Evolutionary conservation across 1,140 invertebrate genomes (phyloP).

Genomic region (Heliconius congener): DNA sequence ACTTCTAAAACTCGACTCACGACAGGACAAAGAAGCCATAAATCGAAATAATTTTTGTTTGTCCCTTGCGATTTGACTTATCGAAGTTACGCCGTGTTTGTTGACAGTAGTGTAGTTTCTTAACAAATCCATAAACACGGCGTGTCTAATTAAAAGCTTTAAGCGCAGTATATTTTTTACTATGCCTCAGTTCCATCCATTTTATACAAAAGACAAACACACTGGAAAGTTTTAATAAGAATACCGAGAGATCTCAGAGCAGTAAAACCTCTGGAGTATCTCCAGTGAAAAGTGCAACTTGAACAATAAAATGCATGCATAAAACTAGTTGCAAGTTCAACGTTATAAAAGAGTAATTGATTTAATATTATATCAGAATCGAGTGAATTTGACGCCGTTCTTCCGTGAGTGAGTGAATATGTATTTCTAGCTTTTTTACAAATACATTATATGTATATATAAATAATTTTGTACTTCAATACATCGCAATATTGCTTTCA

Average conservation of each 20-base stretch:
- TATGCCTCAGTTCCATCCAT: neutral
- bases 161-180: neutral
- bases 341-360: conserved; percentile 3
- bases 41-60: conserved; percentile 14
- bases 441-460: no score
- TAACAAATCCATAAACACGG: neutral
- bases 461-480: no score
- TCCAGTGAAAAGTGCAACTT: conserved; percentile 24
- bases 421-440: no score
- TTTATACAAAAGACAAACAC: conserved; percentile 26
- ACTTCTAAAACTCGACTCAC: neutral
- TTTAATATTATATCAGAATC: neutral
- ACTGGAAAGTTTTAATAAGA: conserved; percentile 30
- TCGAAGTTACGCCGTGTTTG: neutral
- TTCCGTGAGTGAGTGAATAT: neutral
- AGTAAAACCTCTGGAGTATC: conserved; percentile 14
- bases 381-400: neutral
- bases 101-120: neutral
- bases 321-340: conserved; percentile 12
- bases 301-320: conserved; percentile 16
- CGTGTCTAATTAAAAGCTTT: neutral
- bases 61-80: conserved; percentile 6
- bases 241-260: conserved; percentile 14
- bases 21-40: conserved; percentile 2
- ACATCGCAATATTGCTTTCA: no score